phyloP scores from a whole-genome alignment of 2,797 vertebrate genomes.

The Vultur gryphus region DNA sequence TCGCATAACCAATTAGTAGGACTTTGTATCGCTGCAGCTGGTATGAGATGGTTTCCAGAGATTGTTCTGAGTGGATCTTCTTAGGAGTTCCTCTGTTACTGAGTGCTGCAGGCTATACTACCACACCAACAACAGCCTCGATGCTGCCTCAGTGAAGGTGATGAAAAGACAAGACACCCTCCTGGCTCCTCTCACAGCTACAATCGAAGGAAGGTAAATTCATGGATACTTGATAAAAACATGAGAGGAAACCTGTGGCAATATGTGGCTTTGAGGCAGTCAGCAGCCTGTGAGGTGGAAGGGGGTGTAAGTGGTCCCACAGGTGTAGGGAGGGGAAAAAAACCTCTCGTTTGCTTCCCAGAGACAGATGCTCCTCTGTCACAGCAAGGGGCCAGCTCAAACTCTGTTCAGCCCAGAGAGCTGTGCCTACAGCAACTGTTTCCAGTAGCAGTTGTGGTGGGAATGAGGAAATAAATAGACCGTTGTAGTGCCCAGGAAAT shows the following conservation, averaged over 20 bases:
- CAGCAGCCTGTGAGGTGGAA: not conserved
- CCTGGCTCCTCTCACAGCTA: not conserved
- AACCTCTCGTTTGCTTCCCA: not conserved
- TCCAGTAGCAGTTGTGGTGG: not conserved
- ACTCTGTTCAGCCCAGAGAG: not conserved
- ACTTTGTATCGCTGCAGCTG: not conserved
- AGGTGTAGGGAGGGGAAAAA: not conserved
- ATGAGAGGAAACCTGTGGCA: not conserved
- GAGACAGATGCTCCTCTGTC: not conserved
- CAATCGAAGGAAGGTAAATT: not conserved
- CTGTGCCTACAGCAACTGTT: not conserved
- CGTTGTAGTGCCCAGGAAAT: not conserved
- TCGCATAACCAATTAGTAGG: not conserved
- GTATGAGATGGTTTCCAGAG: not conserved
- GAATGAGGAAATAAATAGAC: not conserved
- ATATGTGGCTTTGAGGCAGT: not conserved
- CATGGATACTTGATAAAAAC: not conserved
- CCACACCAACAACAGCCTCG: not conserved
- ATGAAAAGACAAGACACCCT: not conserved
- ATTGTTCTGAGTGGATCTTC: not conserved
- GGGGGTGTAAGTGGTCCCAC: not conserved
- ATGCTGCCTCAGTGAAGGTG: not conserved
- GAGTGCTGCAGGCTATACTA: not conserved
- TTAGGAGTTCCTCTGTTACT: not conserved
- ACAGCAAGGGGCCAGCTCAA: not conserved